These are phyloP conservation scores for Mongoloraphidia duomilia DNA, from an alignment of 2,888 invertebrate species.

Conservation along the genomic window DNA sequence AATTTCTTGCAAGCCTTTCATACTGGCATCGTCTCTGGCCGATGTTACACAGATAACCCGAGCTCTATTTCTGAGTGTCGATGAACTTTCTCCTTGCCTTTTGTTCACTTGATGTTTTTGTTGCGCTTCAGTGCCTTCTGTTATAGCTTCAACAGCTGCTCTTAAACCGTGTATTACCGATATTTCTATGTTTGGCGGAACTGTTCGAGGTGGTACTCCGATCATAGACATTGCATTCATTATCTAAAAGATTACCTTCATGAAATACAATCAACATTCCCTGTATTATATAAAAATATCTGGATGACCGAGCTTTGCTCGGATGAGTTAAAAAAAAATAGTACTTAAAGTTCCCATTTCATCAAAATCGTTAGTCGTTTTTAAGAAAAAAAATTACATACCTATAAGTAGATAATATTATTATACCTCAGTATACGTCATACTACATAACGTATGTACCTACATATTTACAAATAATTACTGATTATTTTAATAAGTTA, in stretches of 20 bases:
- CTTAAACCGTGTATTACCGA: constrained; percentile 71
- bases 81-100: constrained; percentile 29
- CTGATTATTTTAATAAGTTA: too few species aligned
- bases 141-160: constrained; percentile 72
- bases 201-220: constrained; percentile 55
- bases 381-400: too few species aligned
- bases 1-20: constrained; percentile 75
- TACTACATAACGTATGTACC: too few species aligned
- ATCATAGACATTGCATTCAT: constrained; percentile 71
- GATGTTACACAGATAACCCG: constrained; percentile 85
- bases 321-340: too few species aligned
- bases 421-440: too few species aligned
- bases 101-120: constrained; percentile 33
- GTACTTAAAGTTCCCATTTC: too few species aligned
- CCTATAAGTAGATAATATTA: too few species aligned
- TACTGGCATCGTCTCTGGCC: constrained; percentile 73
- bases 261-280: constrained; percentile 1
- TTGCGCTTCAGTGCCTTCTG: constrained; percentile 68
- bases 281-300: too few species aligned
- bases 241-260: constrained; percentile 36
- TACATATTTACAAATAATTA: too few species aligned
- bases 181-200: constrained; percentile 44
- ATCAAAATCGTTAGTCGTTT: too few species aligned
- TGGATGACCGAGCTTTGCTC: too few species aligned
- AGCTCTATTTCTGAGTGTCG: constrained; percentile 41